Evolutionary conservation across 2,888 invertebrate species (phyloP), one percentile per base, ranked within the genome.

Genomic region (Flabesymbios commensalis): DNA sequence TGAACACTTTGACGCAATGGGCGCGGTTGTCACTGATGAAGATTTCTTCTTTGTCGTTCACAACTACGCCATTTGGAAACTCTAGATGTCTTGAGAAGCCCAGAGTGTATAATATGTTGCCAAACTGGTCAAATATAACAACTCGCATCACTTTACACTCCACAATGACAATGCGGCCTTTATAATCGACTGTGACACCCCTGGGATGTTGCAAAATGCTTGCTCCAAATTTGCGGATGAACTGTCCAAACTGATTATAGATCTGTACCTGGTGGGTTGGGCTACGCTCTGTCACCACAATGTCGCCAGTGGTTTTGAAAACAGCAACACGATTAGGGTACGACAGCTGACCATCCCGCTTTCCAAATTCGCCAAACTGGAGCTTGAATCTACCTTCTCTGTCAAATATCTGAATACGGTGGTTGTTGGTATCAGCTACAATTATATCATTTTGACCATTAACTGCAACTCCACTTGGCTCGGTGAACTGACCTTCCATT

Each of bases 21-120:
- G 98, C 98, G 57, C 99, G 90, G 86, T 99, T 99, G 88, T 99
- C 99, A 83, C 95, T 95, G 78, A 99, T 99, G 86, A 99, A 98
- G 76, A 99, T 99, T 85, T 98, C 98, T 81, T 97, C 96, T 77
- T 96, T 94, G 85, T 99, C 98, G 82, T 99, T 99, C 51, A 98
- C 98, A 26, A 98, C 98, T 2, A 99, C 97, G 45, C 99, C 98
- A 82, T 99, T 99, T 57, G 99, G 99, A 85, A 99, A 99, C 84
- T 99, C 98, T 59, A 99, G 87, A 82, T 99, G 97, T 83, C 98
- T 98, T 49, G 79, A 76, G 70, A 79, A 78, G 62, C 76, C 55
- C 80, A 98, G 98, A 83, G 97, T 97, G 81, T 96, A 95, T 64
- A 98, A 85, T 3, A 98, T 96, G 78, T 94, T 93, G 67, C 99